Evolutionary conservation across 1,140 invertebrate species (phyloP).

Genomic region (Popillia japonica): DNA sequence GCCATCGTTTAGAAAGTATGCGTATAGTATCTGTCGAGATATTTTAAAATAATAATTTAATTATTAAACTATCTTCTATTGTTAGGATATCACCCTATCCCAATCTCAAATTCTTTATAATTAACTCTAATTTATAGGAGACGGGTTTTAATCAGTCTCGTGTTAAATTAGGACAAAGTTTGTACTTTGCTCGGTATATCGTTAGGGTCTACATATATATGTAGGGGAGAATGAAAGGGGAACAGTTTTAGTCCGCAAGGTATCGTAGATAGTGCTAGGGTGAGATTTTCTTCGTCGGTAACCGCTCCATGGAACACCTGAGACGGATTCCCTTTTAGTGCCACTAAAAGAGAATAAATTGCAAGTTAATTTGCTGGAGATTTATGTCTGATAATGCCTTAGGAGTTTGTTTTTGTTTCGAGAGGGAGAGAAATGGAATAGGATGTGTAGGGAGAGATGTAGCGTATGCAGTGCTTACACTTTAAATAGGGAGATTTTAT

Average conservation of each 20-base stretch:
- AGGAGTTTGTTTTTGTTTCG: constrained; percentile 10
- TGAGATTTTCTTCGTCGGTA: background rate
- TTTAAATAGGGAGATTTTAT: background rate
- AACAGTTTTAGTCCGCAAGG: background rate
- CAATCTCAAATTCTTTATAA: background rate
- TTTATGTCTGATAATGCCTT: constrained; percentile 11
- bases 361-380: constrained; percentile 5
- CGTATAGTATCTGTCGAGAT: no score
- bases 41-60: no score
- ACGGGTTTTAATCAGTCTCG: background rate
- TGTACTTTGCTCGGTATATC: background rate
- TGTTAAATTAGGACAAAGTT: constrained; percentile 1
- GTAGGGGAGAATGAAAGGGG: background rate
- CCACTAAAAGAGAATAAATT: constrained; percentile 6
- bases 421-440: background rate
- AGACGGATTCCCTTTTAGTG: background rate
- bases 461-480: no score
- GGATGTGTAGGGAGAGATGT: background rate
- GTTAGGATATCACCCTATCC: no score
- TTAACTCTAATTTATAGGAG: background rate
- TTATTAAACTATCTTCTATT: no score
- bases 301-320: background rate
- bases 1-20: no score
- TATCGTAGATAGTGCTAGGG: background rate
- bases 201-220: background rate